phyloP scores from a whole-genome alignment of 2,797 vertebrate species.

The Acestrorhynchus altus region DNA sequence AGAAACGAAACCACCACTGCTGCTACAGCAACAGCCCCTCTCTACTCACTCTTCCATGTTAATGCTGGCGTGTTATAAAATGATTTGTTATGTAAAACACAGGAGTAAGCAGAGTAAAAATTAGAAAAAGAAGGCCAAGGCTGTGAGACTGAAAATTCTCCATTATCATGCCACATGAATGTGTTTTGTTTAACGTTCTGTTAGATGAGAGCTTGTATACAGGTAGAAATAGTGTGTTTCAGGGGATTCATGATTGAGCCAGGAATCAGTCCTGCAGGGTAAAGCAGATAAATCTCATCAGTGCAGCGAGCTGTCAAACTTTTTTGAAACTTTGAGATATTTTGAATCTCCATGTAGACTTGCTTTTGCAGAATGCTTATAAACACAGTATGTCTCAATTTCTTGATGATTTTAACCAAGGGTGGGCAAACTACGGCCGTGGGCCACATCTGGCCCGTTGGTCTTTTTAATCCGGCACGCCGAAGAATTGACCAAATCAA shows the following conservation, averaged over 20 bases:
- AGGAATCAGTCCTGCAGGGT: not conserved
- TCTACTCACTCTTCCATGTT: conserved; percentile 36
- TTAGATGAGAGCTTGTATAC: not conserved
- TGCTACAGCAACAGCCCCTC: conserved; percentile 14
- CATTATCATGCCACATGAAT: not conserved
- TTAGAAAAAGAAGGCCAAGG: conserved; percentile 45
- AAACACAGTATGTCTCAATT: not conserved
- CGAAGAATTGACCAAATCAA: no score
- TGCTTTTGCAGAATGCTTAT: not conserved
- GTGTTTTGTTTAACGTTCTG: conserved; percentile 5
- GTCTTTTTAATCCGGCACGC: no score
- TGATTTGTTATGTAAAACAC: conserved; percentile 68
- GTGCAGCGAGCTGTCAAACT: not conserved
- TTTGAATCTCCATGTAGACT: not conserved
- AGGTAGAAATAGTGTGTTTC: conserved; percentile 4
- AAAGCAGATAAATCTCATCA: not conserved
- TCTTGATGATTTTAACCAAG: no score
- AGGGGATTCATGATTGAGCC: not conserved
- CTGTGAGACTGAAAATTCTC: conserved; percentile 52
- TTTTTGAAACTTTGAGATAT: not conserved
- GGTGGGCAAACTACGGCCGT: no score
- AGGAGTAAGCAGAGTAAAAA: not conserved
- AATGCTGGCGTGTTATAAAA: conserved; percentile 75
- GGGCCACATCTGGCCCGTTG: no score
- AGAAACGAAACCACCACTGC: conserved; percentile 9